Evolutionary conservation across 2,888 invertebrate genomes (phyloP), one percentile per base, ranked within the genome.

Genomic region (Thyatira batis): DNA sequence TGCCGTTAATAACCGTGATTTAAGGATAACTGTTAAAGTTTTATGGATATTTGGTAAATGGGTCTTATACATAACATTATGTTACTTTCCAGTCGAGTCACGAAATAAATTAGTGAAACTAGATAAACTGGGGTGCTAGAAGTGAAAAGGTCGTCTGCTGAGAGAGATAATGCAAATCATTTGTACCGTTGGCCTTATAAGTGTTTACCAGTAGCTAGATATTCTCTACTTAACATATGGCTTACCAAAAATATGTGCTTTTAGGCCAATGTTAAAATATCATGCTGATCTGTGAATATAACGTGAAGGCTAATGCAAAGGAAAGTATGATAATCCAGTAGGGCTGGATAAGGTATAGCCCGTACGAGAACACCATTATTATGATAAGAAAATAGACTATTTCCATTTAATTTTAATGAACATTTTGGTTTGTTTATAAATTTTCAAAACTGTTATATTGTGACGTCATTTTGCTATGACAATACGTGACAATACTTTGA

Each of bases 321-420:
- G 78, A 65, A 5, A 87, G 25, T 33, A 90, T 79, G 1, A 84
- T 43, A 8, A 86, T 66, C 87, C 87, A 89, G 54, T 88, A 90
- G 11, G 89, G 87, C 49, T 84, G 82, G 58, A 90, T 77, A 21
- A 89, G 56, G 52, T 88, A 89, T 20, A 89, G 57, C 9, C 56
- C 67, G 52, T 86, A 89, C 4, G 74, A 67, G 52, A 87, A 39
- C 1, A 82, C 25, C 13, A 72, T 13, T 44, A 88, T 48, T 55
- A 84, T 54, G 53, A 84, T 55, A 6, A 89, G 23, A 57, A 88
- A 87, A 60, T 86, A 87, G 52, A 89, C 63, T 64, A 89, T 85
- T 88, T 89, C 89, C 89, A 89, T 89, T 81, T 78, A 85, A 61
- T 71, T 71, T 68, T 70, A 49, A 53, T 55, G 9, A 58, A 49